These are phyloP conservation scores for Antheraea mylitta DNA, from an alignment of 1,140 invertebrate genomes.

Conservation along the genomic window DNA sequence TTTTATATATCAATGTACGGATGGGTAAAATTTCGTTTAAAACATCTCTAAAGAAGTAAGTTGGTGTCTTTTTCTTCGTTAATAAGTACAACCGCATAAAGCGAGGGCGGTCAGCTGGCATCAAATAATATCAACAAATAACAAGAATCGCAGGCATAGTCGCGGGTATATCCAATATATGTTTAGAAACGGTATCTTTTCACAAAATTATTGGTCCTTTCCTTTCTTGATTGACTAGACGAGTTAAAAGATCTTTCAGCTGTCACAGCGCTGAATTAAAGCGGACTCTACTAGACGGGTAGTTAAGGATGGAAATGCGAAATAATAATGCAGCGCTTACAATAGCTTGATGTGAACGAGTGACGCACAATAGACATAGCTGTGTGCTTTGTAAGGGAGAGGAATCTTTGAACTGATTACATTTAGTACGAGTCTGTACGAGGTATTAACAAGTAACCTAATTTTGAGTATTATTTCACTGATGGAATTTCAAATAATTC, in stretches of 20 bases:
- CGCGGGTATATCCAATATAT: not conserved
- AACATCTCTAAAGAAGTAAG: too few species aligned
- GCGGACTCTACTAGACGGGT: slow-evolving; percentile 36
- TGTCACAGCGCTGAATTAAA: slow-evolving; percentile 38
- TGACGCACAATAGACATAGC: slow-evolving; percentile 46
- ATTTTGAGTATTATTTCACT: too few species aligned
- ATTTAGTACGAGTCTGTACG: not conserved
- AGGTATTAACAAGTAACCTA: not conserved
- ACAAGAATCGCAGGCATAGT: too few species aligned
- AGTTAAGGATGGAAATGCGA: slow-evolving; percentile 40
- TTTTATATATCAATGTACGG: too few species aligned
- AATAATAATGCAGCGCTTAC: slow-evolving; percentile 52
- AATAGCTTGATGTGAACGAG: slow-evolving; percentile 46
- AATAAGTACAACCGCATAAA: too few species aligned
- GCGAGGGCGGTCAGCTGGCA: too few species aligned
- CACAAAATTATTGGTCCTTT: slow-evolving; percentile 8
- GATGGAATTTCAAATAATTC: too few species aligned
- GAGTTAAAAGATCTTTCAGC: slow-evolving; percentile 36
- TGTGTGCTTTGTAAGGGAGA: slow-evolving; percentile 10
- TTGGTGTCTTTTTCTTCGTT: too few species aligned
- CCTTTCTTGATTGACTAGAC: slow-evolving; percentile 44
- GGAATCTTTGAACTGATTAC: not conserved
- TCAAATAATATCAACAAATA: too few species aligned
- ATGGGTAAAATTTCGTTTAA: too few species aligned
- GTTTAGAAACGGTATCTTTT: not conserved